Conservation (phyloP, 2,888 invertebrate species). For the Apodemia zela region DNA sequence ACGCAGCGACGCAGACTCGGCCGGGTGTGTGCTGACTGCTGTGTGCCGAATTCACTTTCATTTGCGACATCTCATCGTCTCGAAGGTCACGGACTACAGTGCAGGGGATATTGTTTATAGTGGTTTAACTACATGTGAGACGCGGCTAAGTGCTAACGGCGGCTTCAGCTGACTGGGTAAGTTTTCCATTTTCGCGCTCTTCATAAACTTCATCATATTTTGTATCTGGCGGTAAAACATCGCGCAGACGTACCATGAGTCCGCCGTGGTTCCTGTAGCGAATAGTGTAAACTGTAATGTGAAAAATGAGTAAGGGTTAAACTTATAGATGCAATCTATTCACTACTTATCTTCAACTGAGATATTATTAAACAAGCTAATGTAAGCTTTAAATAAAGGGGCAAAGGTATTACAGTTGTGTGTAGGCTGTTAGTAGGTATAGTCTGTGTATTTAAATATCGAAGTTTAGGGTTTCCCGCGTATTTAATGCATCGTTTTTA, state of each 20-base stretch:
- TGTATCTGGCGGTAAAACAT: conserved; percentile 47
- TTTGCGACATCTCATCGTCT: conserved; percentile 77
- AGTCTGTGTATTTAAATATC: background rate
- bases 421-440: background rate
- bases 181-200: conserved; percentile 65
- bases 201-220: conserved; percentile 25
- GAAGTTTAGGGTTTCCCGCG: background rate
- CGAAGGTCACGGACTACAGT: conserved; percentile 68
- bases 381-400: background rate
- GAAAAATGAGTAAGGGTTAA: conserved; percentile 52
- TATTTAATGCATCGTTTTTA: too few species aligned
- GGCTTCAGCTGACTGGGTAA: conserved; percentile 72
- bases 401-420: background rate
- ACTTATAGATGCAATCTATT: conserved; percentile 60
- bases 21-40: conserved; percentile 62
- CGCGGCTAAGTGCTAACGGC: conserved; percentile 61
- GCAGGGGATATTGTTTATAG: conserved; percentile 43
- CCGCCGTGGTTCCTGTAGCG: conserved; percentile 35
- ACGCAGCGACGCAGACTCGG: conserved; percentile 79
- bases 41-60: conserved; percentile 77
- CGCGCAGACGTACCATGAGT: conserved; percentile 49
- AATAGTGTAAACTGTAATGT: conserved; percentile 38
- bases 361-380: background rate
- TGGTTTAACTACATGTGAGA: conserved; percentile 41
- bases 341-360: conserved; percentile 36